phyloP scores from a whole-genome alignment of 2,797 vertebrate genomes.

The Cottoperca gobio region DNA sequence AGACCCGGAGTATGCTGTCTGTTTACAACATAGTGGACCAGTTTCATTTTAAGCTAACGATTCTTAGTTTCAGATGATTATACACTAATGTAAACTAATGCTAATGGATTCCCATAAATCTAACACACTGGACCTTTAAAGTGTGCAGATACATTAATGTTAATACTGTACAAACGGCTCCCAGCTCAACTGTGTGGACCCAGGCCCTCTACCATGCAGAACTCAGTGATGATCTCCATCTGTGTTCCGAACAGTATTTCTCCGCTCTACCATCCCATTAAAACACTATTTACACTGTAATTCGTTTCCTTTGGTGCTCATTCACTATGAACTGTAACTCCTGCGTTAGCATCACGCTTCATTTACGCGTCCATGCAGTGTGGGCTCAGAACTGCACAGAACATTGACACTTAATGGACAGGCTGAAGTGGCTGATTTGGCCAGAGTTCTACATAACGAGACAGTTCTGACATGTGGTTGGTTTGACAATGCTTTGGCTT shows the following conservation, averaged over 20 bases:
- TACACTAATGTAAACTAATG: too few relatives aligned
- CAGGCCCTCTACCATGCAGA: background rate
- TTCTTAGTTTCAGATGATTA: too few relatives aligned
- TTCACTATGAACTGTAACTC: conserved; percentile 26
- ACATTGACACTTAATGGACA: conserved; percentile 58
- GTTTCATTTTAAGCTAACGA: too few relatives aligned
- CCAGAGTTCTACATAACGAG: conserved; percentile 39
- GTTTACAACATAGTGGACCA: too few relatives aligned
- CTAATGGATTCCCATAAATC: too few relatives aligned
- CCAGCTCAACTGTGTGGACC: background rate
- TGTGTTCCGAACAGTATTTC: conserved; percentile 25
- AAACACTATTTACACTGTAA: conserved; percentile 59
- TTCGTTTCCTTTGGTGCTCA: conserved; percentile 46
- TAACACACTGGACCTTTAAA: too few relatives aligned
- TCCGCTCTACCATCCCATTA: conserved; percentile 47
- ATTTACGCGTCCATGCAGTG: conserved; percentile 29
- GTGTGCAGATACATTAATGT: too few relatives aligned
- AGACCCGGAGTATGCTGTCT: too few relatives aligned
- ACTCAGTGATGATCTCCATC: conserved; percentile 46
- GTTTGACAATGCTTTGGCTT: conserved; percentile 43
- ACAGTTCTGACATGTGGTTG: conserved; percentile 39
- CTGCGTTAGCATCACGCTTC: conserved; percentile 43
- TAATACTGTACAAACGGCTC: background rate
- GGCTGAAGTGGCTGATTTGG: conserved; percentile 59
- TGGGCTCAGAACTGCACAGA: conserved; percentile 40